Evolutionary conservation across 2,113 vertebrate genomes (phyloP).

Genomic region (Seriola aureovittata): DNA sequence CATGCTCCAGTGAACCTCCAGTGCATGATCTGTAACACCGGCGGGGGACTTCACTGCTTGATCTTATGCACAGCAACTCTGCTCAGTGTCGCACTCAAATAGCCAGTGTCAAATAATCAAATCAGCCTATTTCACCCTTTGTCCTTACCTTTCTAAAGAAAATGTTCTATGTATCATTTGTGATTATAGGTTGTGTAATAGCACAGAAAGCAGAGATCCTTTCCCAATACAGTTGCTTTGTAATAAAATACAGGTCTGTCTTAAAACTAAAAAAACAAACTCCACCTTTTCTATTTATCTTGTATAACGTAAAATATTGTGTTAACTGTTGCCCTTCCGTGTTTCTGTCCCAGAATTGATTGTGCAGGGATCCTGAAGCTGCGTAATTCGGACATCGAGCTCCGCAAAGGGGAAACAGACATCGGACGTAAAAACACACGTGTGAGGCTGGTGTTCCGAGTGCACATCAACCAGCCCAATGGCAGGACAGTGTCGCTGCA

Average conservation of each 20-base stretch:
- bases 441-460: constrained; percentile 93
- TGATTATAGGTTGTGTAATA: neutral
- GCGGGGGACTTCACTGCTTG: constrained; percentile 16
- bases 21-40: constrained; percentile 57
- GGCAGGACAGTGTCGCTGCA: constrained; percentile 93
- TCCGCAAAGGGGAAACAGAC: constrained; percentile 96
- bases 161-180: neutral
- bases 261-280: neutral
- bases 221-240: neutral
- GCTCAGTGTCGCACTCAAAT: constrained; percentile 5
- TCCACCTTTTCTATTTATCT: neutral
- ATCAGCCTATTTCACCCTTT: constrained; percentile 19
- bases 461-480: constrained; percentile 92
- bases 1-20: constrained; percentile 46
- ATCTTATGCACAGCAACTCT: constrained; percentile 24
- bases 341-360: constrained; percentile 87
- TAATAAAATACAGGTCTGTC: neutral
- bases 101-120: constrained; percentile 17
- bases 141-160: neutral
- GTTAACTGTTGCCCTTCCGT: neutral
- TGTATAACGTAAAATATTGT: neutral
- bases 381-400: constrained; percentile 95
- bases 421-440: constrained; percentile 96
- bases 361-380: constrained; percentile 96
- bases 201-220: neutral